Base-by-base conservation (phyloP, 2,888 invertebrate genomes). In the Limnephilus marmoratus region DNA sequence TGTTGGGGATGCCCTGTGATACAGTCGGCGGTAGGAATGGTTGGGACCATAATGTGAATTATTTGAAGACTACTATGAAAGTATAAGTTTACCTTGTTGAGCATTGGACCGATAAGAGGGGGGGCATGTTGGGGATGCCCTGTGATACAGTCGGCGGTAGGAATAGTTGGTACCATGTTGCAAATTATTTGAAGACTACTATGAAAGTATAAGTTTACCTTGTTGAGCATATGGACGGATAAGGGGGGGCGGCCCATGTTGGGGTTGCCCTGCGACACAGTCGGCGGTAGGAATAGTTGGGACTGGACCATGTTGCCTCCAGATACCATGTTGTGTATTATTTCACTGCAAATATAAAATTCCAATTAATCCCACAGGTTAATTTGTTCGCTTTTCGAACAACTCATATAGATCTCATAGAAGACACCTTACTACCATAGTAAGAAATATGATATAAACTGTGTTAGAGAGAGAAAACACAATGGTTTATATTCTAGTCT, bases 261-360 rank as follows among this genome's bases (percentile, higher is more conserved):
- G 0, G 95, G 95, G 92, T 96, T 96, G 1, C 95, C 95, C 94
- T 96, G 96, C 0, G 95, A 94, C 0, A 95, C 95, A 1, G 95
- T 94, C 24, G 97, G 96, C 94, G 98, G 97, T 89, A 97, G 96
- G 94, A 98, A 97, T 94, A 98, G 97, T 93, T 97, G 98, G 37
- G 97, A 97, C 94, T 97, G 97, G 29, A 97, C 97, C 49, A 95
- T 94, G 93, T 96, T 95, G n/a, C 89, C 81, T 83, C 95, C 94
- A 15, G 96, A 95, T 90, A 96, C 94, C 95, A 96, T 96, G 90
- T 97, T 96, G 90, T 97, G 95, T 94, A 96, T 96, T 95, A 97
- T 96, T 94, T 97, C 97, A 95, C 97, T 97, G 95, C 91, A 95
- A 94, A 85, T 68, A 82, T 13, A 89, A 34, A 24, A 85, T 81